Evolutionary conservation across 2,888 invertebrate genomes (phyloP).

Genomic region (Trichogramma dendrolimi): DNA sequence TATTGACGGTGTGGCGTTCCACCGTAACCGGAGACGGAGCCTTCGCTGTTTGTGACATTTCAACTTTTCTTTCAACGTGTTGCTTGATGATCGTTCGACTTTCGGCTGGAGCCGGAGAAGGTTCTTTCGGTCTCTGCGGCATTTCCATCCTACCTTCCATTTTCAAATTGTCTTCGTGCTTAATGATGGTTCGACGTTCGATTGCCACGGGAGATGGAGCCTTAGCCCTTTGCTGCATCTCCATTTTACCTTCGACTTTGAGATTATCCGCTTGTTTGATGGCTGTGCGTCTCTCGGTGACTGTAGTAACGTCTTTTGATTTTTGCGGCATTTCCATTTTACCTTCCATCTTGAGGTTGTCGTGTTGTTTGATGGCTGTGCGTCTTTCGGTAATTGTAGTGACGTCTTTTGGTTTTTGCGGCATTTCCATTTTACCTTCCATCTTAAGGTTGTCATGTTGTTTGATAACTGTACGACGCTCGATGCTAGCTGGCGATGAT

Average conservation of each 20-base stretch:
- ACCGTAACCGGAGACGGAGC: constrained; percentile 58
- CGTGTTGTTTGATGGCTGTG: constrained; percentile 50
- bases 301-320: constrained; percentile 45
- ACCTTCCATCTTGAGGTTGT: constrained; percentile 52
- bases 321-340: constrained; percentile 44
- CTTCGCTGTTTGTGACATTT: constrained; percentile 47
- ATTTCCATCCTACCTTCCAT: constrained; percentile 44
- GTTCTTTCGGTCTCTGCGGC: constrained; percentile 41
- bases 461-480: constrained; percentile 58
- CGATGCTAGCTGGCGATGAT: constrained; percentile 57
- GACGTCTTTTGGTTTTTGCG: constrained; percentile 53
- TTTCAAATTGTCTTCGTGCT: constrained; percentile 56
- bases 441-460: constrained; percentile 50
- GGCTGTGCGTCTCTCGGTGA: constrained; percentile 50
- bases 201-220: constrained; percentile 15
- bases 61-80: constrained; percentile 54
- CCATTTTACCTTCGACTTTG: constrained; percentile 58
- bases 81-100: constrained; percentile 38
- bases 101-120: constrained; percentile 52
- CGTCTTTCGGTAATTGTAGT: constrained; percentile 48
- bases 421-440: constrained; percentile 57
- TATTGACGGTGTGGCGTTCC: constrained; percentile 58
- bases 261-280: constrained; percentile 54
- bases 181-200: constrained; percentile 46
- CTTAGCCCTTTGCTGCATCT: constrained; percentile 41